Percentiles rank a stretch among this genome's conserved stretches.
These are phyloP conservation scores for Luperina testacea DNA, from an alignment of 2,888 invertebrate species.

Conservation along the genomic window DNA sequence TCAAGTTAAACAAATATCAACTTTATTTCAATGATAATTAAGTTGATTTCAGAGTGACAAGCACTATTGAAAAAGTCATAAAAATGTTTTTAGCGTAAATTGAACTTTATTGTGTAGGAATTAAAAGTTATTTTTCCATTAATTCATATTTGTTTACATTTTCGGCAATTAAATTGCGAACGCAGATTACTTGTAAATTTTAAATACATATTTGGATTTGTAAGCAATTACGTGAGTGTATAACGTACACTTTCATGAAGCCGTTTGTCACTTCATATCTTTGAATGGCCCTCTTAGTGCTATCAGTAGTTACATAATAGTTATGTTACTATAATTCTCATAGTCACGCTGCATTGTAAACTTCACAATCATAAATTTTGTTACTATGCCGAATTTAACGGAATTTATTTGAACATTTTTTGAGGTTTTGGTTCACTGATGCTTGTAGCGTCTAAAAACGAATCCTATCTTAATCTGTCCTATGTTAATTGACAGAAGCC, in stretches of 20 bases:
- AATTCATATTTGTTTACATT: too few species aligned
- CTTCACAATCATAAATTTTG: neutral
- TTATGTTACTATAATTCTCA: constrained; percentile 11
- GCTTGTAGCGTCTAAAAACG: neutral
- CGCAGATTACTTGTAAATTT: neutral
- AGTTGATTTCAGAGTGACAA: too few species aligned
- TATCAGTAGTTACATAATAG: constrained; percentile 27
- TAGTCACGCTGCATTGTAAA: constrained; percentile 8
- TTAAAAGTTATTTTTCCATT: too few species aligned
- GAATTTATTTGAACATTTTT: neutral
- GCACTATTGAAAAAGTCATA: too few species aligned
- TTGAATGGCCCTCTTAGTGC: constrained; percentile 5
- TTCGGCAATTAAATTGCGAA: too few species aligned
- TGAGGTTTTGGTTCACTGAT: neutral
- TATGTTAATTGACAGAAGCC: neutral
- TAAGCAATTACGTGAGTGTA: constrained; percentile 16
- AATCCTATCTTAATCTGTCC: neutral
- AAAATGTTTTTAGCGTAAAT: too few species aligned
- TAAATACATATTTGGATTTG: constrained; percentile 4
- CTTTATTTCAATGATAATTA: too few species aligned
- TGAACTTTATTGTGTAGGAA: too few species aligned
- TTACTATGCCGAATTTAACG: constrained; percentile 7
- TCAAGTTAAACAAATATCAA: too few species aligned
- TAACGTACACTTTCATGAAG: constrained; percentile 2
- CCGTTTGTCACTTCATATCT: constrained; percentile 24